phyloP scores from a whole-genome alignment of 1,140 invertebrate genomes.

The Asobara japonica region DNA sequence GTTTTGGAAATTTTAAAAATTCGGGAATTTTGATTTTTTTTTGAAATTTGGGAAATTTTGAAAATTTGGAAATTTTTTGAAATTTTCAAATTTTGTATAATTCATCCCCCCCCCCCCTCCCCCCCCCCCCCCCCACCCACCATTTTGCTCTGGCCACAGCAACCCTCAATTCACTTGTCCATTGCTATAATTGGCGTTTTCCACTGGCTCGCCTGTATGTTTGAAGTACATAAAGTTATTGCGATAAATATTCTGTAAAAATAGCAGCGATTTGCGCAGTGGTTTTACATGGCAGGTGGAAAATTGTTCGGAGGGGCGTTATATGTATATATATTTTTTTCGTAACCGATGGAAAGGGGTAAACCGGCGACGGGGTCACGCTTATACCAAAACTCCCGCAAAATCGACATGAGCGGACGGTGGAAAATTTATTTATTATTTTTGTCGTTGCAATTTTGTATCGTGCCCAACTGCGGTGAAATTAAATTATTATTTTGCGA shows the following conservation, averaged over 20 bases:
- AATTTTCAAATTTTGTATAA: slow-evolving; percentile 25
- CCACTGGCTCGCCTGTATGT: neutral
- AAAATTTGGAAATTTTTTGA: too few species aligned
- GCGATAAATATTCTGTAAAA: slow-evolving; percentile 39
- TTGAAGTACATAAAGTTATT: slow-evolving; percentile 17
- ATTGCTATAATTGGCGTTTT: too few species aligned
- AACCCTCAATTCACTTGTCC: too few species aligned
- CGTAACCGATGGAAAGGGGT: neutral
- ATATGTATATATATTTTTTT: neutral
- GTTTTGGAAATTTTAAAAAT: too few species aligned
- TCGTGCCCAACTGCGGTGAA: slow-evolving; percentile 63
- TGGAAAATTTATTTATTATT: slow-evolving; percentile 67
- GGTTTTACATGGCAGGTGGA: slow-evolving; percentile 29
- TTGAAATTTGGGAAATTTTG: too few species aligned
- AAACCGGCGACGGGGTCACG: neutral
- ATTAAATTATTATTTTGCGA: slow-evolving; percentile 68
- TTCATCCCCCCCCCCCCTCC: neutral
- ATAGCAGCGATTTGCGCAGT: slow-evolving; percentile 34
- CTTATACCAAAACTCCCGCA: slow-evolving; percentile 16
- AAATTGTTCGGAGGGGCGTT: slow-evolving; percentile 25
- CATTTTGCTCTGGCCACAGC: too few species aligned
- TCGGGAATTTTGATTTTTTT: too few species aligned
- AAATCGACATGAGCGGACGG: slow-evolving; percentile 65
- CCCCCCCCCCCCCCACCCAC: slow-evolving; percentile 30
- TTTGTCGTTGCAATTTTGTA: slow-evolving; percentile 65